Evolutionary conservation across 2,113 vertebrate species (phyloP).

Genomic region (Boleophthalmus pectinirostris): DNA sequence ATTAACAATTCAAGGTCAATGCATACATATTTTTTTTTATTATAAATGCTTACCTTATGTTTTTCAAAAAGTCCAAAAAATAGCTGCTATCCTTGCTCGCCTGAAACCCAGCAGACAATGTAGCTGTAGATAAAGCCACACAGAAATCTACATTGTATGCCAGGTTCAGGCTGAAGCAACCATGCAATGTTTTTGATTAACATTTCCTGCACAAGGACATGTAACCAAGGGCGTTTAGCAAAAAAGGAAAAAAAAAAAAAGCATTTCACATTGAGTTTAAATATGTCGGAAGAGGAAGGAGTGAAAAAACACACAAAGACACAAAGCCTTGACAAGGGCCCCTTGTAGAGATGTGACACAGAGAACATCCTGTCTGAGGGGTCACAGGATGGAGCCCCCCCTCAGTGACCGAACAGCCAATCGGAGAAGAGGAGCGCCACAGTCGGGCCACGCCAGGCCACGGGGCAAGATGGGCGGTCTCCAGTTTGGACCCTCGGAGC

Average conservation of each 20-base stretch:
- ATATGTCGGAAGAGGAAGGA: constrained; percentile 45
- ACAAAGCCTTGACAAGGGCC: constrained; percentile 59
- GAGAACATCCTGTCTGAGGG: constrained; percentile 70
- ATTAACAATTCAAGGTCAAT: constrained; percentile 47
- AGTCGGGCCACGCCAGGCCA: constrained; percentile 31
- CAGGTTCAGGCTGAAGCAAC: constrained; percentile 90
- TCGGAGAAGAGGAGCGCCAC: constrained; percentile 63
- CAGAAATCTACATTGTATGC: constrained; percentile 99
- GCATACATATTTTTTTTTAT: constrained; percentile 1
- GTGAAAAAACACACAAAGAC: constrained; percentile 19
- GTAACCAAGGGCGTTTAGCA: not conserved
- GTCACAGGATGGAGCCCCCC: constrained; percentile 67
- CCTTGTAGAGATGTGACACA: constrained; percentile 67
- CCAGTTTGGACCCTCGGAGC: constrained; percentile 66
- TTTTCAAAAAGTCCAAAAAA: constrained; percentile 13
- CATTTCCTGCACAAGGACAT: constrained; percentile 15
- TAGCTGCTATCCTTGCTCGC: constrained; percentile 78
- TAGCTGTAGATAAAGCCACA: constrained; percentile 98
- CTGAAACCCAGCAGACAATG: constrained; percentile 99
- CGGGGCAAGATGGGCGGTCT: constrained; percentile 28
- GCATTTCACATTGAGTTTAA: constrained; percentile 21
- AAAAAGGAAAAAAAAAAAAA: not conserved
- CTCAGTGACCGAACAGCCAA: constrained; percentile 51
- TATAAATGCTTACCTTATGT: constrained; percentile 59
- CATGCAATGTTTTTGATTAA: constrained; percentile 24